These are phyloP conservation scores for Lycophotia porphyrea DNA, from an alignment of 2,888 invertebrate genomes.

Conservation along the genomic window DNA sequence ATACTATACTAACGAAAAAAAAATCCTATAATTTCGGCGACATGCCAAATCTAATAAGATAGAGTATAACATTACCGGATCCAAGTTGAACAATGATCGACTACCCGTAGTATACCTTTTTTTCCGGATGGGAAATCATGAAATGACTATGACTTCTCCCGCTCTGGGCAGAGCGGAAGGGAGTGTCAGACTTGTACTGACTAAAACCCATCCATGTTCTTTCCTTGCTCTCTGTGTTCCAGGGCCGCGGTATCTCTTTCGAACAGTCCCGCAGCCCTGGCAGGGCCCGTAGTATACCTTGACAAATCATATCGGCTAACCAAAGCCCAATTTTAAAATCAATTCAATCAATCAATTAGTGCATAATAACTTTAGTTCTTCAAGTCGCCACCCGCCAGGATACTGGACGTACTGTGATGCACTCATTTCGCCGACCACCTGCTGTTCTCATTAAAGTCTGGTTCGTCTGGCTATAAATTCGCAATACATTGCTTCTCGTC, in stretches of 20 bases:
- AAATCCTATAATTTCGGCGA: background rate
- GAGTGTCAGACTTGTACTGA: no score
- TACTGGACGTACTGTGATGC: slow-evolving; percentile 24
- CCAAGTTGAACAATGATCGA: background rate
- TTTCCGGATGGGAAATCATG: no score
- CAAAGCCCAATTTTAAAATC: slow-evolving; percentile 18
- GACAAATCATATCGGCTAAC: slow-evolving; percentile 9
- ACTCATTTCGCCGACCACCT: slow-evolving; percentile 65
- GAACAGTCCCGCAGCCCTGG: no score
- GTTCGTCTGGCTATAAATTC: slow-evolving; percentile 63
- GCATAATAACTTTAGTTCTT: slow-evolving; percentile 21
- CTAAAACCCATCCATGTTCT: no score
- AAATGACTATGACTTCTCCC: no score
- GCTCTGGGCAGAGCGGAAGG: no score
- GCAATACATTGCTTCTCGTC: slow-evolving; percentile 61
- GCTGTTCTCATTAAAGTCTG: slow-evolving; percentile 71
- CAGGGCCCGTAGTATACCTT: background rate
- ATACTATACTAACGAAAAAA: no score
- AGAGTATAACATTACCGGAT: background rate
- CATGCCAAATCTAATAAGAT: background rate
- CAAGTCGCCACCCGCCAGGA: slow-evolving; percentile 27
- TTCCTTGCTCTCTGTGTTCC: no score
- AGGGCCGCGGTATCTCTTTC: no score
- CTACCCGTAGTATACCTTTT: no score
- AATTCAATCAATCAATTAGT: slow-evolving; percentile 27